Evolutionary conservation across 2,113 vertebrate genomes (phyloP).

Genomic region (Charadrius vociferus): DNA sequence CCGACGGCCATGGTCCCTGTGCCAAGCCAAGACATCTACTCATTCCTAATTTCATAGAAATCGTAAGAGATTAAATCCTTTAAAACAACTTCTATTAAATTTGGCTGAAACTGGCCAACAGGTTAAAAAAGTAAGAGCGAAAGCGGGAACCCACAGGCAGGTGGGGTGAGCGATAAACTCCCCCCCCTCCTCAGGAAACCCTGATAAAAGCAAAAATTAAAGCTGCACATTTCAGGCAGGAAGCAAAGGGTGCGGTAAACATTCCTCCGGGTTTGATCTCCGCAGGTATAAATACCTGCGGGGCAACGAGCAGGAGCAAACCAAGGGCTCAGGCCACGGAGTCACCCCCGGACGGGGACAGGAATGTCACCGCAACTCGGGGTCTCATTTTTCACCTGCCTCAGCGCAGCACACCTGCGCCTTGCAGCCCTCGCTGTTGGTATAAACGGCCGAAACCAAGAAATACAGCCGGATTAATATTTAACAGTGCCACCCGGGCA

Average conservation of each 20-base stretch:
- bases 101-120: rapidly evolving
- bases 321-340: rapidly evolving
- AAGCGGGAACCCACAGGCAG: rapidly evolving
- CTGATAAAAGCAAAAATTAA: rapidly evolving
- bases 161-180: rapidly evolving
- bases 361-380: not conserved
- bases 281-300: not conserved
- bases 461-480: not conserved
- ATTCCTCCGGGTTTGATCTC: not conserved
- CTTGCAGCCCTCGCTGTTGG: not conserved
- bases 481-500: slow-evolving; percentile 9
- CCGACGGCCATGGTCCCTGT: rapidly evolving
- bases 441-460: not conserved
- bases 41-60: not conserved
- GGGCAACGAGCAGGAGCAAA: not conserved
- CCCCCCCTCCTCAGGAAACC: not conserved
- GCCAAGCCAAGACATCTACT: not conserved
- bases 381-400: not conserved
- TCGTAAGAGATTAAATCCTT: rapidly evolving
- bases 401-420: not conserved
- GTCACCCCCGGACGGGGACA: not conserved
- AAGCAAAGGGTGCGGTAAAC: not conserved
- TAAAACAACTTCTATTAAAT: rapidly evolving
- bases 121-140: rapidly evolving
- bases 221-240: not conserved